Evolutionary conservation across 2,797 vertebrate species (phyloP).

Genomic region (Mycteria americana): DNA sequence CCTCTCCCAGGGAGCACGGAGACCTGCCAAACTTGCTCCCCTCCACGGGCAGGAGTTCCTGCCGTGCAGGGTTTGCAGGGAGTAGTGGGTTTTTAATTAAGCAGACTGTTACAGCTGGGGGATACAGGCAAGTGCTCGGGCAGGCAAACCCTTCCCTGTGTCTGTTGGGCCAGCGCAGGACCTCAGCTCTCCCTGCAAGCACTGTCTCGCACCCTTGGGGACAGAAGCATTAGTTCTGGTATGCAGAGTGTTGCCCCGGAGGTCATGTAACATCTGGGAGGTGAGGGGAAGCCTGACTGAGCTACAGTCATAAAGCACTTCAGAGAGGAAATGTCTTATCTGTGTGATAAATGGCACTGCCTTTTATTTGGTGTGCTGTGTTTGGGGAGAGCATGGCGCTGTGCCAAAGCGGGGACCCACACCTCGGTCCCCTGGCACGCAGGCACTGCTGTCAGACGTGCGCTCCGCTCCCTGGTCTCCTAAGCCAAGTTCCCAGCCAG

Average conservation of each 20-base stretch:
- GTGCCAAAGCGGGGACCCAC: accelerated
- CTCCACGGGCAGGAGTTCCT: not conserved
- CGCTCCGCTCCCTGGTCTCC: not conserved
- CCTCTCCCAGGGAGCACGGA: not conserved
- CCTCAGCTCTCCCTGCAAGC: not conserved
- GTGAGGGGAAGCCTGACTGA: not conserved
- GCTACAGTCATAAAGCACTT: not conserved
- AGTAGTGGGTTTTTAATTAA: not conserved
- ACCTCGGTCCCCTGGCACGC: not conserved
- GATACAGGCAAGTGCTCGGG: not conserved
- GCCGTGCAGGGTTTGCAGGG: not conserved
- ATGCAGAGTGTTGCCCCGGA: accelerated
- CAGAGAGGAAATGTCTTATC: not conserved
- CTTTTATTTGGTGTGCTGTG: not conserved
- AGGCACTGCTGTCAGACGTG: not conserved
- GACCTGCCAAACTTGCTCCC: not conserved
- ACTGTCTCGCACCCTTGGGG: accelerated
- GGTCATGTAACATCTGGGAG: not conserved
- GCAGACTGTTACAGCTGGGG: not conserved
- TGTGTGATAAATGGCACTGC: not conserved
- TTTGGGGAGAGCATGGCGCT: not conserved
- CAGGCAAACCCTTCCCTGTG: not conserved
- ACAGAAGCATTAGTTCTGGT: not conserved
- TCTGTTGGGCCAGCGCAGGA: no score
- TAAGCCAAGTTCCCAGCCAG: not conserved